Conservation (phyloP, 2,797 vertebrate genomes). For the Falco biarmicus region DNA sequence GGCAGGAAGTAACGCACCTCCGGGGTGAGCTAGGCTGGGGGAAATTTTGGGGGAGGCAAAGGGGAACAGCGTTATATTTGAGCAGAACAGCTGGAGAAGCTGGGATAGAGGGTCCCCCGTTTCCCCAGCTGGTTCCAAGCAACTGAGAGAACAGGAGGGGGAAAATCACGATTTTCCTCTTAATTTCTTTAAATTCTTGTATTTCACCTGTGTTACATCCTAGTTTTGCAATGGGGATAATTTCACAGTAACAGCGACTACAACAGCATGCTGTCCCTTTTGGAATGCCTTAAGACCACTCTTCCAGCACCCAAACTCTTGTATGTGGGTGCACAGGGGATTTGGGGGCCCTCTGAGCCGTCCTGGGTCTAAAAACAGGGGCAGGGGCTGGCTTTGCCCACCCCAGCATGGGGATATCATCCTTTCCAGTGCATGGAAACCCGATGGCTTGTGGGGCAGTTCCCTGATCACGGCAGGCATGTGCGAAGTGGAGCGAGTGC, state of each 20-base stretch:
- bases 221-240: neutral
- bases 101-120: fast-evolving
- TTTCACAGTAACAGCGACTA: neutral
- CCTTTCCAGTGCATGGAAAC: fast-evolving
- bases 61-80: fast-evolving
- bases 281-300: neutral
- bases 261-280: neutral
- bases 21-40: fast-evolving
- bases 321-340: fast-evolving
- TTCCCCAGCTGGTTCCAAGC: neutral
- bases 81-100: neutral
- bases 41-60: neutral
- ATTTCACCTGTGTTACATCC: neutral
- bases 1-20: neutral
- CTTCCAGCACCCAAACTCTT: neutral
- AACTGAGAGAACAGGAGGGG: neutral
- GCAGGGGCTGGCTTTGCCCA: neutral
- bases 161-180: neutral
- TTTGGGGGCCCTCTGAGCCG: neutral
- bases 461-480: neutral
- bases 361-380: neutral
- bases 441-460: neutral
- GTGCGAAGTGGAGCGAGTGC: fast-evolving
- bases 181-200: neutral
- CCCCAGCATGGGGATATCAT: fast-evolving